Conservation (phyloP, 2,113 vertebrate species). For the Poeciliopsis occidentalis region DNA sequence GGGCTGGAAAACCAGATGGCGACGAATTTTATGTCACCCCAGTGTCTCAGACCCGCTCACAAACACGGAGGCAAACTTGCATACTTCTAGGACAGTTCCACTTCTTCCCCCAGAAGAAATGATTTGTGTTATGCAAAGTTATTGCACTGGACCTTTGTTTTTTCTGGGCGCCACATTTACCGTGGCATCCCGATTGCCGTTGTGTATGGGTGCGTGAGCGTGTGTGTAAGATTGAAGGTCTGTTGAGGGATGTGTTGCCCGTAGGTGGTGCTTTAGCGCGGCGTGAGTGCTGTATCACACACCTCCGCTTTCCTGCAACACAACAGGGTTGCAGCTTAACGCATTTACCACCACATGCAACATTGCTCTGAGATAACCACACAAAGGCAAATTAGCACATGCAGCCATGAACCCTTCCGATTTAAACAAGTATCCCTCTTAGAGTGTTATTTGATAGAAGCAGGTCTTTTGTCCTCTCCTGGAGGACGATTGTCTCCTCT, state of each 20-base stretch:
- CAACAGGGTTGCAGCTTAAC: conserved; percentile 61
- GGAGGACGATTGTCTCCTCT: conserved; percentile 21
- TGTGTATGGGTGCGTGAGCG: neutral
- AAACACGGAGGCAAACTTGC: conserved; percentile 11
- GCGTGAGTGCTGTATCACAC: conserved; percentile 43
- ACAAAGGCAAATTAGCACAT: too few relatives aligned
- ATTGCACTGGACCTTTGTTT: conserved; percentile 60
- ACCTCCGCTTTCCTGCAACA: conserved; percentile 51
- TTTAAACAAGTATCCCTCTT: too few relatives aligned
- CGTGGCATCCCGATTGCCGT: conserved; percentile 6
- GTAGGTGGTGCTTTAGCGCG: conserved; percentile 58
- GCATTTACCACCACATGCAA: conserved; percentile 23
- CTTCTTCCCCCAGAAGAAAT: conserved; percentile 43
- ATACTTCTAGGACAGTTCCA: conserved; percentile 33
- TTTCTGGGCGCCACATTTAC: too few relatives aligned
- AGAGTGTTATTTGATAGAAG: too few relatives aligned
- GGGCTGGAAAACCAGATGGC: conserved; percentile 63
- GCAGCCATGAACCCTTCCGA: too few relatives aligned
- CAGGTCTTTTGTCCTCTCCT: conserved; percentile 18
- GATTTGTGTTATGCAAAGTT: conserved; percentile 60
- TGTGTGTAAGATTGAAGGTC: conserved; percentile 52
- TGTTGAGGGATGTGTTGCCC: conserved; percentile 58
- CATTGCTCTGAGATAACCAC: too few relatives aligned
- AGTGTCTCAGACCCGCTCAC: conserved; percentile 26
- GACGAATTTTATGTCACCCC: conserved; percentile 32